Conservation (phyloP, 2,888 invertebrate genomes). For the Fabriciana adippe region DNA sequence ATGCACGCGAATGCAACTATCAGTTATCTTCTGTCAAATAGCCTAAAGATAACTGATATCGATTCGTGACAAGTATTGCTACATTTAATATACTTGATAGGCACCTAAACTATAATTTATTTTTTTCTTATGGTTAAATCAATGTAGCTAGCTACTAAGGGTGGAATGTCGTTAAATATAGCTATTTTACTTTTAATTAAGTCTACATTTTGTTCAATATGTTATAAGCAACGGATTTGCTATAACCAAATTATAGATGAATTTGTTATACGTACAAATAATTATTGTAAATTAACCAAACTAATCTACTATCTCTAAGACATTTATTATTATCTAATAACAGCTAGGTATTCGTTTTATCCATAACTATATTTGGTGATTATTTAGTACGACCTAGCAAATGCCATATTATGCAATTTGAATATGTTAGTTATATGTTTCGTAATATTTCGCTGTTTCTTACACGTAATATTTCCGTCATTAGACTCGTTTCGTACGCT, state of each 20-base stretch:
- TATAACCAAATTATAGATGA: background rate
- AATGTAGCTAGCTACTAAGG: background rate
- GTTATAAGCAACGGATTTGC: no score
- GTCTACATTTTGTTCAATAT: no score
- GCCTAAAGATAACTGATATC: slow-evolving; percentile 66
- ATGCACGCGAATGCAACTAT: slow-evolving; percentile 63
- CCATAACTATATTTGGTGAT: background rate
- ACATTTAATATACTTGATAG: slow-evolving; percentile 56
- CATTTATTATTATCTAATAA: slow-evolving; percentile 4
- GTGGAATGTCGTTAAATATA: no score
- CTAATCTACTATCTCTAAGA: background rate
- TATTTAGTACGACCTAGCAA: slow-evolving; percentile 11
- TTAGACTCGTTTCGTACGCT: slow-evolving; percentile 41
- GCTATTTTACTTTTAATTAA: no score
- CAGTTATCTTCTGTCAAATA: slow-evolving; percentile 67
- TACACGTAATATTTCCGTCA: slow-evolving; percentile 32
- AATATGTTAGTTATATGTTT: slow-evolving; percentile 33
- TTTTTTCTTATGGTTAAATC: background rate
- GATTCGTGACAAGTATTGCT: slow-evolving; percentile 70
- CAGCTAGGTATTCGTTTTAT: slow-evolving; percentile 8
- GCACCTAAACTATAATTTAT: background rate
- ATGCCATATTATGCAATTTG: slow-evolving; percentile 50
- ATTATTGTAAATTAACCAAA: background rate
- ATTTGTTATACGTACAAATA: no score
- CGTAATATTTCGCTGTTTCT: slow-evolving; percentile 33